phyloP scores from a whole-genome alignment of 2,113 vertebrate species.

The Phalacrocorax aristotelis region DNA sequence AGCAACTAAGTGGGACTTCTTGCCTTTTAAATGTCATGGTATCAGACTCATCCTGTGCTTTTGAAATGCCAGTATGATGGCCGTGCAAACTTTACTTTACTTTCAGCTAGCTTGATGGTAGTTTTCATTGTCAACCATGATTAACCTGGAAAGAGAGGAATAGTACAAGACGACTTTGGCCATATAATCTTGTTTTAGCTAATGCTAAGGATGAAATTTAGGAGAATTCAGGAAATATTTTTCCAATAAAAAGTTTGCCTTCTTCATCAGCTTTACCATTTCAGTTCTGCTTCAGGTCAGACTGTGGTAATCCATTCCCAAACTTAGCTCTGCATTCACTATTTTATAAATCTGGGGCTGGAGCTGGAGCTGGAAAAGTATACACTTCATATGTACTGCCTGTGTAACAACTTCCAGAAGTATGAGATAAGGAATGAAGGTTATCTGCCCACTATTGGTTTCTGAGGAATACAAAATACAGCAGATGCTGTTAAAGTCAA shows the following conservation, averaged over 20 bases:
- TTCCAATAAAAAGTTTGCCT: neutral
- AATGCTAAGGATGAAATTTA: neutral
- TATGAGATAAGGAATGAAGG: neutral
- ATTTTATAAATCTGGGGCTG: neutral
- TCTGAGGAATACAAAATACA: neutral
- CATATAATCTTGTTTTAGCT: neutral
- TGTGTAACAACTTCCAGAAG: neutral
- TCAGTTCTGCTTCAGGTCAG: neutral
- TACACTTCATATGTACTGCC: neutral
- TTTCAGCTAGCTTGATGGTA: neutral
- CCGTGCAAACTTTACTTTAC: neutral
- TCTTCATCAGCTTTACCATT: neutral
- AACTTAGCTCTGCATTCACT: neutral
- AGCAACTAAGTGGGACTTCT: constrained; percentile 2
- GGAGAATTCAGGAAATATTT: neutral
- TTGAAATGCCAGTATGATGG: neutral
- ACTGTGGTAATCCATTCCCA: neutral
- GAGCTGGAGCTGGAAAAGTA: neutral
- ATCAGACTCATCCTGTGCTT: neutral
- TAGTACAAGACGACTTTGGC: neutral
- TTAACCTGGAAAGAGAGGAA: neutral
- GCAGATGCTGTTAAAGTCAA: neutral
- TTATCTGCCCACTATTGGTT: neutral
- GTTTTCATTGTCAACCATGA: neutral
- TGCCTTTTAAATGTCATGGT: neutral